Base-by-base conservation (phyloP, 2,888 invertebrate species). In the Cyrtodaria siliqua region DNA sequence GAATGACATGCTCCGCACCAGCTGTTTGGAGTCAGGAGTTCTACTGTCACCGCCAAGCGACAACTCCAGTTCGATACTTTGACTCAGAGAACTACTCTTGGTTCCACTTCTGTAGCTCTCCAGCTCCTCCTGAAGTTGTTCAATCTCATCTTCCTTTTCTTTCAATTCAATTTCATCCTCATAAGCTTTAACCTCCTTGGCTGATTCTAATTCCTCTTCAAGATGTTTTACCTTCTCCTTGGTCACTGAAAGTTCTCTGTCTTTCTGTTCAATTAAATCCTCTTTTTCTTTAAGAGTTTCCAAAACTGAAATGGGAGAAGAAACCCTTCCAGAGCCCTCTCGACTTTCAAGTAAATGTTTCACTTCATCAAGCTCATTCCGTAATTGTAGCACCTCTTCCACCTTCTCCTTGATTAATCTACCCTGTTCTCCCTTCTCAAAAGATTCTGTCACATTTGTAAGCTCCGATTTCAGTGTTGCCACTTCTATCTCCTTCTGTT, bases 131-230 rank as follows among this genome's bases (percentile, higher is more conserved):
- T 75, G 79, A 9, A 84, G 59, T 47, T 72, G 63, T 33, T 86
- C 79, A 18, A 86, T 66, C 61, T 89, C 87, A 70, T 82, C 80
- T 23, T 83, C 78, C 29, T 80, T 84, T 33, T 82, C 79, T 67
- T 80, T 68, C 59, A 78, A 40, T 23, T 74, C 68, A 38, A 78
- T 71, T 50, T 71, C 76, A 76, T 76, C 76, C 57, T 79, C 76
- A 61, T 79, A 76, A 4, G 75, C 60, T 79, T 50, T 61, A 42
- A 79, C 73, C 42, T 85, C 73, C 40, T 72, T 71, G 20, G 80
- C 60, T 20, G 75, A 70, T 53, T 76, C 42, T 27, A 82, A 53
- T 50, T 82, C 83, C 23, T 73, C 79, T 56, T 83, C 68, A 8
- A 83, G 55, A 23, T 71, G 57, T 52, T 62, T 49, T 1, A 80